Conservation (phyloP, 2,113 vertebrate genomes). For the Garra rufa region DNA sequence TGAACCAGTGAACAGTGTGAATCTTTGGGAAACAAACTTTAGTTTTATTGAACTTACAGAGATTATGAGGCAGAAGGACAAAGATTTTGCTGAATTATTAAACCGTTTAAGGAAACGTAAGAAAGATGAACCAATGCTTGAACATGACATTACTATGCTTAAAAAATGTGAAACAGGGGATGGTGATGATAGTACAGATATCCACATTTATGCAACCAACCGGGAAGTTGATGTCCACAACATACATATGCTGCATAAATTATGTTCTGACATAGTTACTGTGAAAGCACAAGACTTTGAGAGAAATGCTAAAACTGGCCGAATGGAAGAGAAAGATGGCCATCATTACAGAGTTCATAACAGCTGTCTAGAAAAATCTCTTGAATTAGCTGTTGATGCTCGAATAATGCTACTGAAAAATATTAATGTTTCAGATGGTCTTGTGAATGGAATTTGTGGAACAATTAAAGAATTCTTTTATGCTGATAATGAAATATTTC, state of each 20-base stretch:
- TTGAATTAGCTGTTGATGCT: too few species aligned
- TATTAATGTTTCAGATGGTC: too few species aligned
- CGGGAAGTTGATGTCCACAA: slow-evolving; percentile 8
- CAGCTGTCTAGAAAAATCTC: too few species aligned
- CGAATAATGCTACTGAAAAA: too few species aligned
- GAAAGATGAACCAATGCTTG: background rate
- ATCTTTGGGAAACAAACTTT: slow-evolving; percentile 42
- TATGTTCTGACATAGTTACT: background rate
- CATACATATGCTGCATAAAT: background rate
- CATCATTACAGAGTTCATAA: too few species aligned
- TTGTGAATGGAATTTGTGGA: too few species aligned
- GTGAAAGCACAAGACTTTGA: slow-evolving; percentile 24
- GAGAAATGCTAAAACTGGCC: slow-evolving; percentile 19
- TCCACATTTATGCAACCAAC: slow-evolving; percentile 19
- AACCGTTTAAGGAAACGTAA: background rate
- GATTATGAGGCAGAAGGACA: slow-evolving; percentile 42
- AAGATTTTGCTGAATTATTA: slow-evolving; percentile 39
- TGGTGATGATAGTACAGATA: background rate
- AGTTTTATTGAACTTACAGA: slow-evolving; percentile 28
- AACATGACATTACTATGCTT: slow-evolving; percentile 15
- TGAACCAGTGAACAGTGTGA: slow-evolving; percentile 11
- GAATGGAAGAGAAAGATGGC: background rate
- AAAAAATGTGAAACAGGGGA: slow-evolving; percentile 45
- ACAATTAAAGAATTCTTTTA: too few species aligned
- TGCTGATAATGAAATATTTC: too few species aligned